A percentile compares a stretch with the other conserved stretches of the same genome.
Evolutionary conservation across 2,888 invertebrate species (phyloP).

Genomic region (Dusona sp.): DNA sequence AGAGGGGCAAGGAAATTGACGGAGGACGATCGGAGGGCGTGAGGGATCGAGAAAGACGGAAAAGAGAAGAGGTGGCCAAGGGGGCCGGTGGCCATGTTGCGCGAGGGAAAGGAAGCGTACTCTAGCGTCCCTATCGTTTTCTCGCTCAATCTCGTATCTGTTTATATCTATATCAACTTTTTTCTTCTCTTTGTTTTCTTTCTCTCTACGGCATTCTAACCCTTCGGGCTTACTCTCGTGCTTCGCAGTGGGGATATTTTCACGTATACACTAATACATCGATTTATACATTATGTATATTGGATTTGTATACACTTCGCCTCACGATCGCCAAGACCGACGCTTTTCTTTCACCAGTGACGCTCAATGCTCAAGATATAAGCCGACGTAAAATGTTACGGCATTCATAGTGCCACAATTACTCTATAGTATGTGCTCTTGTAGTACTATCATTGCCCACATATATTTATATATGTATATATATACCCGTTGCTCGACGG

Average conservation of each 20-base stretch:
- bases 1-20: constrained; percentile 44
- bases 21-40: constrained; percentile 33
- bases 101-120: constrained; percentile 61
- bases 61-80: background rate
- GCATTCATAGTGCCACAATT: constrained; percentile 61
- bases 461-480: constrained; percentile 26
- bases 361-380: constrained; percentile 58
- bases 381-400: constrained; percentile 48
- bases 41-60: constrained; percentile 35
- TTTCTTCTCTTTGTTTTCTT: background rate
- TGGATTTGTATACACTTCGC: constrained; percentile 36
- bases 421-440: constrained; percentile 54
- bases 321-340: constrained; percentile 45
- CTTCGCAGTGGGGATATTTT: constrained; percentile 9
- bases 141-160: constrained; percentile 13
- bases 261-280: background rate
- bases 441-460: constrained; percentile 49
- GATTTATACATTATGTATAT: constrained; percentile 42
- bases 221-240: constrained; percentile 35
- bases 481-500: background rate
- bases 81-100: constrained; percentile 23
- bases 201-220: constrained; percentile 28
- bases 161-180: background rate
- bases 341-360: constrained; percentile 59
- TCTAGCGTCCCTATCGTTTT: constrained; percentile 60